These are phyloP conservation scores for Dallia pectoralis DNA, from an alignment of 2,797 vertebrate species.

Conservation along the genomic window DNA sequence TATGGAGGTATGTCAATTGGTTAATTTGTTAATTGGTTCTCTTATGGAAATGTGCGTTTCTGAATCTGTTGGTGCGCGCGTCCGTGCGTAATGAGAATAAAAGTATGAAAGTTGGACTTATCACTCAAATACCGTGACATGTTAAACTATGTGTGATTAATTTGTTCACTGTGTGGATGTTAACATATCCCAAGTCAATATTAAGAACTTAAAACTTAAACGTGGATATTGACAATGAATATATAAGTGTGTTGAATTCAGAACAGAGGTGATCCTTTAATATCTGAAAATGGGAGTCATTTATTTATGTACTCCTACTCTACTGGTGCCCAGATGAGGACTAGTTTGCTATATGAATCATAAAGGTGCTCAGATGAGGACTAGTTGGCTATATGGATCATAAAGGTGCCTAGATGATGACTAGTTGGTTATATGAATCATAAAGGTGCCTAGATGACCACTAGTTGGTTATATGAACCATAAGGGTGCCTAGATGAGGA, in stretches of 20 bases:
- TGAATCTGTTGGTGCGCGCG: neutral
- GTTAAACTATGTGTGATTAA: neutral
- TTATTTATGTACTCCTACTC: neutral
- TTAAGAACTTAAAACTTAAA: neutral
- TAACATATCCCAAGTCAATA: neutral
- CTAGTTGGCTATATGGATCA: neutral
- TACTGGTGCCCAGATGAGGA: neutral
- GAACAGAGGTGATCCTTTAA: neutral
- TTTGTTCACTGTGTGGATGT: neutral
- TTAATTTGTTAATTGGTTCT: neutral
- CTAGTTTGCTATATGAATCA: neutral
- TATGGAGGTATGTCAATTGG: neutral
- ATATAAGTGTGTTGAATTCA: neutral
- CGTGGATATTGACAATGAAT: neutral
- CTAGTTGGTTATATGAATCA: neutral
- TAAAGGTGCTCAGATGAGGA: neutral
- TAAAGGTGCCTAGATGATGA: neutral
- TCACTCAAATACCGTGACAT: neutral
- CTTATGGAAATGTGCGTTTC: neutral
- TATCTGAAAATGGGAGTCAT: neutral
- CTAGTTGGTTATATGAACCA: neutral
- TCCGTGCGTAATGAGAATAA: neutral
- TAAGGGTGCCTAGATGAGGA: neutral
- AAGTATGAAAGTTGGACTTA: neutral
- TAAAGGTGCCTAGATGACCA: neutral